A percentile compares a stretch with the other conserved stretches of the same genome.
Conservation (phyloP, 2,113 vertebrate species). For the Alosa alosa region DNA sequence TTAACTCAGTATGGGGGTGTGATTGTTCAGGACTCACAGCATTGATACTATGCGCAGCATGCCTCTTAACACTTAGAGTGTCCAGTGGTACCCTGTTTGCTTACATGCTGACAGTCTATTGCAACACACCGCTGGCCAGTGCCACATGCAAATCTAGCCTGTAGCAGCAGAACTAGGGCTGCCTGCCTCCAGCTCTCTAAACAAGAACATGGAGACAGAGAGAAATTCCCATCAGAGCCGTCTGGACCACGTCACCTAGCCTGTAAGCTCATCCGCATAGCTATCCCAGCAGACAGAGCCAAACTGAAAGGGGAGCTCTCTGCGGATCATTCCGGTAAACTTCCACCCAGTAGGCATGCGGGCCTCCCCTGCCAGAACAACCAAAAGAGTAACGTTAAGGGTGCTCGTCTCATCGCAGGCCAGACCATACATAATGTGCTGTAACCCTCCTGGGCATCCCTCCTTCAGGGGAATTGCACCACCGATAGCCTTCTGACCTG, state of each 20-base stretch:
- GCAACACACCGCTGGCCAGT: background rate
- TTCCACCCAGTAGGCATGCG: slow-evolving; percentile 23
- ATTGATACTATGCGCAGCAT: background rate
- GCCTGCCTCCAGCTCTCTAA: background rate
- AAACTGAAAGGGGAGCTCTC: slow-evolving; percentile 17
- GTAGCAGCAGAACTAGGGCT: background rate
- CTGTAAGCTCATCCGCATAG: background rate
- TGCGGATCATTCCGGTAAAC: slow-evolving; percentile 32
- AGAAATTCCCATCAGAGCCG: background rate
- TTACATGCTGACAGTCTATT: background rate
- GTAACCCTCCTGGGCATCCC: background rate
- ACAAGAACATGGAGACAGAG: background rate
- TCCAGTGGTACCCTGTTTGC: background rate
- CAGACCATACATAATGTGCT: slow-evolving; percentile 22
- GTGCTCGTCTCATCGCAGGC: background rate
- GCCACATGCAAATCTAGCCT: background rate
- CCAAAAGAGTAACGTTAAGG: slow-evolving; percentile 10
- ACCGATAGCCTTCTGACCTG: background rate
- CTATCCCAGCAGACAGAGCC: slow-evolving; percentile 1
- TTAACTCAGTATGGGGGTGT: background rate
- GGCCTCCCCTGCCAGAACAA: background rate
- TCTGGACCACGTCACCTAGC: background rate
- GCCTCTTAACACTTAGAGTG: background rate
- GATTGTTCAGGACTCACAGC: background rate
- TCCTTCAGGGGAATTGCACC: background rate